Base-by-base conservation (phyloP, 2,113 vertebrate species). In the Microcebus griseorufus region DNA sequence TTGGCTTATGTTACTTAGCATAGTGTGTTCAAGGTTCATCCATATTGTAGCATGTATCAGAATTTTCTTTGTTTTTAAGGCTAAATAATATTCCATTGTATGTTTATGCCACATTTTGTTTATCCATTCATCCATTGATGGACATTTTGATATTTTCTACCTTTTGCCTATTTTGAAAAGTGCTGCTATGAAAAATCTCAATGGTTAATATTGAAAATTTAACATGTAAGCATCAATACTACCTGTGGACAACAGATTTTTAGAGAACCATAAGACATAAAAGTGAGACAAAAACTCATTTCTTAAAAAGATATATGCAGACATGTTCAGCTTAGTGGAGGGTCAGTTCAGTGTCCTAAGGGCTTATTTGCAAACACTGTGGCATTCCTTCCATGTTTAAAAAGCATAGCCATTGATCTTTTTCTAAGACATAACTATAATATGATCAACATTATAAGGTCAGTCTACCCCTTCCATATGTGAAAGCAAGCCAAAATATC, bases 121-220 rank as follows among this genome's bases (percentile, higher is more conserved):
- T 53, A 64, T 88, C 2, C 62, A 22, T 86, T 79, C 14, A 48
- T 84, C 45, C 34, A 14, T 53, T 93, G 69, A 65, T 39, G 22
- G 34, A 65, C 34, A 65, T 89, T 91, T 95, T 10, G 9, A 32
- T 89, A 85, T 17, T 93, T 93, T 88, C 53, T 1, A 85, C 51
- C 18, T 76, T 95, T 93, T 83, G 62, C 25, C 45, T 81, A 14
- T 81, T 96, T 55, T 86, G 65, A 89, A 80, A 73, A 85, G 51
- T 84, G 51, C n/a, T 93, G 5, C 16, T 72, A 10, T 84, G 32
- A 88, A 79, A 92, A 91, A 55, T 27, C 5, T 32, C 45, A 85
- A 0, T 70, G 29, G 55, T 89, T 78, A 85, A n/a, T 22, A 80
- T 94, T 69, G 70, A 18, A 72, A 55, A 90, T 96, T 84, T 65